phyloP scores from a whole-genome alignment of 2,113 vertebrate species.

The Pongo pygmaeus region DNA sequence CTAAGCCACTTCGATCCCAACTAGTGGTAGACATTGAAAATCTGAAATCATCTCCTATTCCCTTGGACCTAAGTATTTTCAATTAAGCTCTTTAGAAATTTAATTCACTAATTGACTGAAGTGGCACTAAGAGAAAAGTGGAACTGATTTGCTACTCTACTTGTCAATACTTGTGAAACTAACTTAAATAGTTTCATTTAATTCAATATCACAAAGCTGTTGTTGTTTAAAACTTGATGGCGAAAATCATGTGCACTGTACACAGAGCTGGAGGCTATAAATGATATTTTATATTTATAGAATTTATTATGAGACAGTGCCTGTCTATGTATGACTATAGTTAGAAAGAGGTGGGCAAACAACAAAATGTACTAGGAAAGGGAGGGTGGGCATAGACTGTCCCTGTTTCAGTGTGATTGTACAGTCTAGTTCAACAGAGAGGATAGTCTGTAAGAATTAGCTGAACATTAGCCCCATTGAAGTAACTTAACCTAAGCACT shows the following conservation, averaged over 20 bases:
- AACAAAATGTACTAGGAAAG: background rate
- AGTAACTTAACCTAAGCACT: background rate
- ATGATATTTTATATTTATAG: background rate
- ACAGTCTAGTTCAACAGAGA: background rate
- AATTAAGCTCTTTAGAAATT: conserved; percentile 2
- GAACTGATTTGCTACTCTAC: background rate
- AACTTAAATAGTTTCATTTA: background rate
- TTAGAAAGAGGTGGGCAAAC: background rate
- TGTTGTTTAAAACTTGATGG: background rate
- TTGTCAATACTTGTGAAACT: background rate
- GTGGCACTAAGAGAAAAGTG: background rate
- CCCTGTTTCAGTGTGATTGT: background rate
- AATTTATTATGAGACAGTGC: background rate
- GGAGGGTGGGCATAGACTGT: background rate
- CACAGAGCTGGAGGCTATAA: background rate
- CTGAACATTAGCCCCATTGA: background rate
- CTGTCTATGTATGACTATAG: background rate
- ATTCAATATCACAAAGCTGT: background rate
- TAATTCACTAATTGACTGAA: background rate
- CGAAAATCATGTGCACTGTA: background rate
- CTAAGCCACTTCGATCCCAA: background rate
- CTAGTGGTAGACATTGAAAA: background rate
- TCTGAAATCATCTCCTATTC: background rate
- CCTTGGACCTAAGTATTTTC: background rate
- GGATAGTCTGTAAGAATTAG: background rate